Evolutionary conservation across 1,140 invertebrate species (phyloP).

Genomic region (Pseudomyrmex flavicornis): DNA sequence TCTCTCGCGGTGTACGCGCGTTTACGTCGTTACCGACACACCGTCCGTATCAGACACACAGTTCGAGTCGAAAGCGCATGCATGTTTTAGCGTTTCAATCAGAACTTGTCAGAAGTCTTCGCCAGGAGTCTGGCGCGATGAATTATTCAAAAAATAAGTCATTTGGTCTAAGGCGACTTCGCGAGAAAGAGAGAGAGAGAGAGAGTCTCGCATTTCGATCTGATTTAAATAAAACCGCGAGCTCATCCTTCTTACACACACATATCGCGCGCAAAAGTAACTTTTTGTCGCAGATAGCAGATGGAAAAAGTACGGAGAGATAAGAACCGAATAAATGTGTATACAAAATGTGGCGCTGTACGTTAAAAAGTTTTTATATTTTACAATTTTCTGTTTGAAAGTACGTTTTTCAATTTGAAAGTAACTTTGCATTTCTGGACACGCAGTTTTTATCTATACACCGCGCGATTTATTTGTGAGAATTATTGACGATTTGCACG

Average conservation of each 20-base stretch:
- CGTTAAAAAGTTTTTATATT: no score
- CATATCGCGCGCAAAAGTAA: no score
- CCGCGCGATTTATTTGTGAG: slow-evolving; percentile 6
- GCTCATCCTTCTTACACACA: not conserved
- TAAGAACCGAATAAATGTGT: no score
- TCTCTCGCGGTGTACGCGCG: no score
- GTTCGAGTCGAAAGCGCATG: not conserved
- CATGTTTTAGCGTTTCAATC: not conserved
- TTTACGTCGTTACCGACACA: not conserved
- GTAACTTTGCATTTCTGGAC: no score
- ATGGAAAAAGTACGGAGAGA: no score
- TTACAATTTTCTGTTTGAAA: no score
- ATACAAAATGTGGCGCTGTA: no score
- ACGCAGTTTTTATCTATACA: no score
- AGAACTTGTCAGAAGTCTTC: not conserved
- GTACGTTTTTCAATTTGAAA: no score
- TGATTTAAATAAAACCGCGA: not conserved
- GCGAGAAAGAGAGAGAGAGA: no score
- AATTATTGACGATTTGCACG: slow-evolving; percentile 18
- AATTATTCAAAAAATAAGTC: slow-evolving; percentile 14
- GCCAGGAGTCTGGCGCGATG: not conserved
- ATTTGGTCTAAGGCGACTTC: not conserved
- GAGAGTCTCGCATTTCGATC: not conserved
- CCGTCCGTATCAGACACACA: not conserved
- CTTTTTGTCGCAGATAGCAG: no score